Conservation (phyloP, 1,140 invertebrate genomes). For the Cardiocondyla obscurior region DNA sequence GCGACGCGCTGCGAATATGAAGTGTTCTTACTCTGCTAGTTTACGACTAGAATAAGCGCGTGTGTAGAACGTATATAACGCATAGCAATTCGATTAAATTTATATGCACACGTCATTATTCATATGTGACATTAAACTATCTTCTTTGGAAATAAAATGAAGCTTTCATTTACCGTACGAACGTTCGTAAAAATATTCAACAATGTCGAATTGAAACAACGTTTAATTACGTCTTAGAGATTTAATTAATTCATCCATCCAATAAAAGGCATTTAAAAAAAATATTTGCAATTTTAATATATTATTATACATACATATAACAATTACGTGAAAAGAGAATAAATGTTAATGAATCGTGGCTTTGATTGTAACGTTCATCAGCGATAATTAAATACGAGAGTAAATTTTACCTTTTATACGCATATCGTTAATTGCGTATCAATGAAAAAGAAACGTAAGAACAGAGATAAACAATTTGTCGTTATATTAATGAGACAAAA, state of each 20-base stretch:
- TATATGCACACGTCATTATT: not conserved
- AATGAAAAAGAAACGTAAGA: not conserved
- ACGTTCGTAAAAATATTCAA: slow-evolving; percentile 11
- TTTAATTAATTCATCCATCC: not conserved
- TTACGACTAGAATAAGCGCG: not conserved
- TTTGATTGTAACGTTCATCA: not conserved
- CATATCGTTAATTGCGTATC: not conserved
- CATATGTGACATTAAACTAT: not conserved
- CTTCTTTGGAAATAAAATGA: not conserved
- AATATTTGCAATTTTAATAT: not conserved
- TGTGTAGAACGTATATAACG: not conserved
- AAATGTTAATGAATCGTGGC: not conserved
- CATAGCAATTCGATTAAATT: not conserved
- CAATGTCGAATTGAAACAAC: slow-evolving; percentile 12
- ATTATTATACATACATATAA: not conserved
- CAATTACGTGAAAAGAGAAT: not conserved
- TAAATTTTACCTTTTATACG: not conserved
- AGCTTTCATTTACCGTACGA: slow-evolving; percentile 15
- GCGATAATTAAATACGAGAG: not conserved
- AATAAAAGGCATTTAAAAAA: not conserved
- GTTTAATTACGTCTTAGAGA: not conserved
- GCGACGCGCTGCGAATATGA: slow-evolving; percentile 20
- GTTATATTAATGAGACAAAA: not conserved
- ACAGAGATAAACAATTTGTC: not conserved
- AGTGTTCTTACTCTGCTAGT: not conserved